A percentile compares a stretch with the other conserved stretches of the same genome.
Evolutionary conservation across 2,113 vertebrate genomes (phyloP).

Genomic region (Labeo catla): DNA sequence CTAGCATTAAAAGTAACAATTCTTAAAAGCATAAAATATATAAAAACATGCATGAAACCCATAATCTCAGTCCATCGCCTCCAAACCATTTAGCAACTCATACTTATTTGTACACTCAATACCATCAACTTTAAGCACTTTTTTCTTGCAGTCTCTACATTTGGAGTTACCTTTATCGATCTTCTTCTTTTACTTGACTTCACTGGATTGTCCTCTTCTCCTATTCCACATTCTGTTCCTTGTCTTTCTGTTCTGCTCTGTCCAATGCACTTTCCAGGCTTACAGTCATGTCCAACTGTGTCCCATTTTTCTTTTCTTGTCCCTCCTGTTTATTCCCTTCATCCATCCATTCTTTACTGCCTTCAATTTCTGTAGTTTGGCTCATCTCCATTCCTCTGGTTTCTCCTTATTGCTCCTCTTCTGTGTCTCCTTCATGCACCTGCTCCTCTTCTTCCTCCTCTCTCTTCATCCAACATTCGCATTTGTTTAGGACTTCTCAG

Average conservation of each 20-base stretch:
- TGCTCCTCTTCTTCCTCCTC: neutral
- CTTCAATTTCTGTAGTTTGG: neutral
- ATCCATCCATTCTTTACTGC: too few relatives aligned
- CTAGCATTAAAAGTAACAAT: slow-evolving; percentile 1
- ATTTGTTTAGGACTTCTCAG: neutral
- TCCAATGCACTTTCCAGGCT: neutral
- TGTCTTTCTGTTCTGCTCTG: neutral
- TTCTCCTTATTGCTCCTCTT: neutral
- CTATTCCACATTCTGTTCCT: neutral
- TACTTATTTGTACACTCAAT: neutral
- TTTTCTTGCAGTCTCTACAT: neutral
- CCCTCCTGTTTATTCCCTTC: too few relatives aligned
- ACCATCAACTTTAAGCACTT: neutral
- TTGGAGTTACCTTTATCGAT: neutral
- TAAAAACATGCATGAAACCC: neutral
- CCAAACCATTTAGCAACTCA: neutral
- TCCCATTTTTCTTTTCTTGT: neutral
- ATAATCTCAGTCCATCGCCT: neutral
- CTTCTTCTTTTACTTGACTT: neutral
- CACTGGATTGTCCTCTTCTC: neutral
- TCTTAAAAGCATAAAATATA: neutral
- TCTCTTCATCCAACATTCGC: too few relatives aligned
- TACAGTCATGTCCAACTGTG: too few relatives aligned
- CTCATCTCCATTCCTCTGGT: neutral
- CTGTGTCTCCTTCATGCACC: slow-evolving; percentile 2